Evolutionary conservation across 2,888 invertebrate genomes (phyloP).

Genomic region (Pinctada fucata): DNA sequence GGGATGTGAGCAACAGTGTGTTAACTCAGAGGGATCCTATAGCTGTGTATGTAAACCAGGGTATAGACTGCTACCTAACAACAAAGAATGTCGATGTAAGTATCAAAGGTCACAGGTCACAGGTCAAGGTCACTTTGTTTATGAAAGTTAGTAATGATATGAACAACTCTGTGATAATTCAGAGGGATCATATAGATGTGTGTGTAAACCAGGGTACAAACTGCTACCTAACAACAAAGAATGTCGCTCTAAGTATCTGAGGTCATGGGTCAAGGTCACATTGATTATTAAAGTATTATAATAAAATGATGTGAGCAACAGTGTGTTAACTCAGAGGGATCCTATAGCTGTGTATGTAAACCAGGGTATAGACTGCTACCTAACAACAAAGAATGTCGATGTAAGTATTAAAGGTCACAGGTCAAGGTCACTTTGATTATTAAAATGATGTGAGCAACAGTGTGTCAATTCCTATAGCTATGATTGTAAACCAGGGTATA

Average conservation of each 20-base stretch:
- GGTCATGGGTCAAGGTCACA: too few relatives aligned
- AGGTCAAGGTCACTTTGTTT: too few relatives aligned
- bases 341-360: conserved; percentile 82
- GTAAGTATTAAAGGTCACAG: conserved; percentile 47
- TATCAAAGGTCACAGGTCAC: not conserved
- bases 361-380: conserved; percentile 75
- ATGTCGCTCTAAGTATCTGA: not conserved
- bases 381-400: conserved; percentile 65
- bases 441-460: not conserved
- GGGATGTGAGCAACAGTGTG: conserved; percentile 85
- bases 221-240: not conserved
- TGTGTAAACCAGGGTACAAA: not conserved
- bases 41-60: conserved; percentile 80
- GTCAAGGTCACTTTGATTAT: not conserved
- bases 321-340: conserved; percentile 83
- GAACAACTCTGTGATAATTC: conserved; percentile 76
- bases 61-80: conserved; percentile 71
- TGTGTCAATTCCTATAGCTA: conserved; percentile 82
- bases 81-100: conserved; percentile 67
- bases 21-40: conserved; percentile 85
- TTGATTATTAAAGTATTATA: too few relatives aligned
- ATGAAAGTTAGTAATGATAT: not conserved
- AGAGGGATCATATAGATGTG: conserved; percentile 86
- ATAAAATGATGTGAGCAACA: conserved; percentile 83
- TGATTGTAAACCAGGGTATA: not conserved